phyloP scores from a whole-genome alignment of 2,113 vertebrate species.

The Anoura caudifer region DNA sequence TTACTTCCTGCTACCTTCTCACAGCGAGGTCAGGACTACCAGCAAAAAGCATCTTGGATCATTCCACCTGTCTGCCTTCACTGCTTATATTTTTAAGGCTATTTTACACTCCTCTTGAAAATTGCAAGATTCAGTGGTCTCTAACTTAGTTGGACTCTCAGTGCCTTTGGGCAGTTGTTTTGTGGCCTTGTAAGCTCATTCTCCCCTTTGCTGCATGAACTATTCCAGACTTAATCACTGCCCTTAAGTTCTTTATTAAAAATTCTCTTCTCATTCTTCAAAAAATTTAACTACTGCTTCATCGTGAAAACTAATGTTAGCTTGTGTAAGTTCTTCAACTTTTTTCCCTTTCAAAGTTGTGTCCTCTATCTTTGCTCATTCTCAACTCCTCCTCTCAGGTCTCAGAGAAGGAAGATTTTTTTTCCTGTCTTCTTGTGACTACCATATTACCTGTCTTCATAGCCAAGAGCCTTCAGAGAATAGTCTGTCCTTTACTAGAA shows the following conservation, averaged over 20 bases:
- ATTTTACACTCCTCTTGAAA: not conserved
- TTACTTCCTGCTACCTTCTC: not conserved
- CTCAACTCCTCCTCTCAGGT: not conserved
- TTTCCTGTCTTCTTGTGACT: not conserved
- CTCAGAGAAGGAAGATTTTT: constrained; percentile 8
- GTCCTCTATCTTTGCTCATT: not conserved
- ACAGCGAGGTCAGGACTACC: not conserved
- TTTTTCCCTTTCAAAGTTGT: not conserved
- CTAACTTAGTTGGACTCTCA: not conserved
- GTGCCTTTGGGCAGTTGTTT: not conserved
- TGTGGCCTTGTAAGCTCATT: not conserved
- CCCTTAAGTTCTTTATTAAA: not conserved
- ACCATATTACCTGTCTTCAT: not conserved
- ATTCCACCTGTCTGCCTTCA: not conserved
- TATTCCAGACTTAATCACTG: not conserved
- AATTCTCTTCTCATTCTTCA: not conserved
- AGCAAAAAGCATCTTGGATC: not conserved
- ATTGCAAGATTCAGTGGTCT: not conserved
- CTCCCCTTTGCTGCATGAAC: not conserved
- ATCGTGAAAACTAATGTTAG: not conserved
- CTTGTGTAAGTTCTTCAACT: not conserved
- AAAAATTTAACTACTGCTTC: not conserved
- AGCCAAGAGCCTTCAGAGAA: not conserved
- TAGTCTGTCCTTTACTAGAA: not conserved
- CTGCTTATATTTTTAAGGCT: not conserved